Conservation (phyloP, 2,888 invertebrate species). For the Andrena bucephala region DNA sequence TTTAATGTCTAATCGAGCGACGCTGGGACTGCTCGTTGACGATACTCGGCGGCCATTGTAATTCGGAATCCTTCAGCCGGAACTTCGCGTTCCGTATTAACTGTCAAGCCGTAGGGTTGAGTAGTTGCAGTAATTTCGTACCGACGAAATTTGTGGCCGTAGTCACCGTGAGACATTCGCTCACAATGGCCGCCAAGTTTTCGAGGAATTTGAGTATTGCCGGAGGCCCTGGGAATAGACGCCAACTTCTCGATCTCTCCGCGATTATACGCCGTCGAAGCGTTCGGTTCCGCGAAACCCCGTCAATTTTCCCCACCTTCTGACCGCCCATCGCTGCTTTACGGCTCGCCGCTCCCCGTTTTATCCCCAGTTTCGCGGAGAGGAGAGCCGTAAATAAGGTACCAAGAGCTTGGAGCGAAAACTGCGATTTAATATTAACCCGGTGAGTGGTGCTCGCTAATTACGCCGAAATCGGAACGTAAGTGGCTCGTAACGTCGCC, state of each 20-base stretch:
- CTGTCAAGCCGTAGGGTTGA: constrained; percentile 44
- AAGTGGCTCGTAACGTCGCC: constrained; percentile 22
- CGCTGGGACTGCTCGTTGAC: constrained; percentile 23
- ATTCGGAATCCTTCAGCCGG: constrained; percentile 53
- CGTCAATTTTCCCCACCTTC: neutral
- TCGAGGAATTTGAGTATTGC: constrained; percentile 51
- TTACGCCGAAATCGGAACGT: constrained; percentile 33
- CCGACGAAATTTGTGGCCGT: constrained; percentile 51
- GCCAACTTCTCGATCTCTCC: constrained; percentile 29
- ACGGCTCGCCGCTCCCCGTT: too few species aligned
- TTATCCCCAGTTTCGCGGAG: too few species aligned
- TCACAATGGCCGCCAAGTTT: constrained; percentile 45
- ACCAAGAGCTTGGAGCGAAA: neutral
- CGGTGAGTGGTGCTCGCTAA: constrained; percentile 19
- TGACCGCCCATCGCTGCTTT: neutral
- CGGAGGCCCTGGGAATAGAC: neutral
- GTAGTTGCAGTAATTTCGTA: constrained; percentile 55
- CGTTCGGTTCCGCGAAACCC: neutral
- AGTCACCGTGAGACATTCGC: constrained; percentile 30
- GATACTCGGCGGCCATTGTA: constrained; percentile 42
- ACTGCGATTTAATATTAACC: constrained; percentile 32
- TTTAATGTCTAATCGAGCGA: constrained; percentile 30
- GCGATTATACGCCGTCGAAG: constrained; percentile 15
- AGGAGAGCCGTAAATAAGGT: too few species aligned
- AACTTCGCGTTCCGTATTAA: constrained; percentile 54